Evolutionary conservation across 2,113 vertebrate species (phyloP).

Genomic region (Poeciliopsis occidentalis): DNA sequence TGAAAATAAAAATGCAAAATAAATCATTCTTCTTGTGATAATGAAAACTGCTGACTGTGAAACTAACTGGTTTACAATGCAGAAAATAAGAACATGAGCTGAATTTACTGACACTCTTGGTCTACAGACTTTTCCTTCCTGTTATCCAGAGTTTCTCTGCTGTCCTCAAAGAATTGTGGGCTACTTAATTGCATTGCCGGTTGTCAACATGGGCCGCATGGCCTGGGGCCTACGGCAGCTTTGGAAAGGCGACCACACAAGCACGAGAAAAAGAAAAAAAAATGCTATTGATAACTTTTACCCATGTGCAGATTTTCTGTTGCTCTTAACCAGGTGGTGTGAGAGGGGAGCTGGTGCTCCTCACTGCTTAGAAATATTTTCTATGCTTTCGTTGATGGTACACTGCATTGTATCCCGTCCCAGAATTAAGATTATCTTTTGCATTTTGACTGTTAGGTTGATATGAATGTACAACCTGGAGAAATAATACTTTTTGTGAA

Average conservation of each 20-base stretch:
- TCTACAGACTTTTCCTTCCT: background rate
- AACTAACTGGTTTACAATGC: background rate
- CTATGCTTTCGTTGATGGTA: background rate
- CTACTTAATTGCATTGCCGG: background rate
- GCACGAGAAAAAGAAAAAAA: background rate
- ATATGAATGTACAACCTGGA: no score
- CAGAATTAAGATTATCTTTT: background rate
- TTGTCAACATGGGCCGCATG: no score
- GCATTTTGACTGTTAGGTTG: no score
- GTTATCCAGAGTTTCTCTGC: background rate
- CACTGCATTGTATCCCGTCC: background rate
- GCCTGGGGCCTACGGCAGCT: no score
- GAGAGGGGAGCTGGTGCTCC: background rate
- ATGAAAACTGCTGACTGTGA: conserved; percentile 6
- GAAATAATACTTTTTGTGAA: no score
- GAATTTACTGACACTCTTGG: background rate
- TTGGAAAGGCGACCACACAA: background rate
- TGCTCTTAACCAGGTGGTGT: background rate
- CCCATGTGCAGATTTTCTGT: background rate
- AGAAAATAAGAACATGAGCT: background rate
- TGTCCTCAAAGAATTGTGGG: background rate
- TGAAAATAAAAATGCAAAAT: background rate
- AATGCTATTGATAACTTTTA: background rate
- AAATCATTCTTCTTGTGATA: conserved; percentile 6
- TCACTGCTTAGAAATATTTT: background rate